Conservation (phyloP, 2,888 invertebrate species). For the Endomychus coccineus region DNA sequence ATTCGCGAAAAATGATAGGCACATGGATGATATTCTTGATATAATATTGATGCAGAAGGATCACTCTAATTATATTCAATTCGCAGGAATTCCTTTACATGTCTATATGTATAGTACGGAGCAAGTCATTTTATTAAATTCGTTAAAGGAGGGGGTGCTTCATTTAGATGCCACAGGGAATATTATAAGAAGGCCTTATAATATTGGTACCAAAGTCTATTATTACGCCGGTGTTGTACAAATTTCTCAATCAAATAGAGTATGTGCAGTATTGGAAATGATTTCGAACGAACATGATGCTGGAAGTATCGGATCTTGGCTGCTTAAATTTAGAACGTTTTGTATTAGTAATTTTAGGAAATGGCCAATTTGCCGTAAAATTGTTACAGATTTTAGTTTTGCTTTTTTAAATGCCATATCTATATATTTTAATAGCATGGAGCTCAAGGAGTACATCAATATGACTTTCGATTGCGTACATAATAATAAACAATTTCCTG, state of each 20-base stretch:
- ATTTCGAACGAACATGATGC: background rate
- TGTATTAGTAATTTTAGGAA: background rate
- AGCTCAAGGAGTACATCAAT: background rate
- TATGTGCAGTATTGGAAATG: slow-evolving; percentile 1
- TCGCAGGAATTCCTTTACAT: slow-evolving; percentile 5
- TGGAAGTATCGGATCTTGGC: background rate
- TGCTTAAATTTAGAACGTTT: slow-evolving; percentile 1
- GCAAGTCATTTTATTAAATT: no score
- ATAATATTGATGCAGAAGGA: no score
- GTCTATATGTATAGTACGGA: slow-evolving; percentile 1
- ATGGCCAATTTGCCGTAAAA: slow-evolving; percentile 1
- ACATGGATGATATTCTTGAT: no score
- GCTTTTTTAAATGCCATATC: slow-evolving; percentile 2
- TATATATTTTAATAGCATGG: background rate
- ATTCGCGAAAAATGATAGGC: no score
- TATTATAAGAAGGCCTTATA: background rate
- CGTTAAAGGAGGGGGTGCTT: no score
- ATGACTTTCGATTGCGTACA: background rate
- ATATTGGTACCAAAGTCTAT: background rate
- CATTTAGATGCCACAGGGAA: background rate
- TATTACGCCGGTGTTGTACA: slow-evolving; percentile 1
- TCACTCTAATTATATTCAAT: slow-evolving; percentile 3
- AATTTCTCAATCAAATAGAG: background rate
- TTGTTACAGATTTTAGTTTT: no score
- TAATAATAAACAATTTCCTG: background rate